Evolutionary conservation across 1,140 invertebrate genomes (phyloP).

Genomic region (Ceratina calcarata): DNA sequence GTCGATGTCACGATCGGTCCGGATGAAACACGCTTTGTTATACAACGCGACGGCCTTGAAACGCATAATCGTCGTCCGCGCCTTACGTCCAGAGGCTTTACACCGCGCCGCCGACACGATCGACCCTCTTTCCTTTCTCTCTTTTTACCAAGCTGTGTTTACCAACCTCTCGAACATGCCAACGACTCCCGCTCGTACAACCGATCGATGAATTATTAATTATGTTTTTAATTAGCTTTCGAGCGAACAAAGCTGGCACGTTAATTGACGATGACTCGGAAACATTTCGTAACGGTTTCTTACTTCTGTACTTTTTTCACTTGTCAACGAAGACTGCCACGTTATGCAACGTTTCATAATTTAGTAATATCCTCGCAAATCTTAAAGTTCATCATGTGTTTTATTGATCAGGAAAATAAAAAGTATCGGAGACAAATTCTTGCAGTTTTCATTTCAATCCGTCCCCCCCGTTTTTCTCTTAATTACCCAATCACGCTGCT

Average conservation of each 20-base stretch:
- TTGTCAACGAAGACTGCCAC: too few species aligned
- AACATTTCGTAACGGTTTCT: background rate
- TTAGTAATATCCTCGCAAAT: too few species aligned
- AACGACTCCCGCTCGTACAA: background rate
- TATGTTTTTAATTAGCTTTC: background rate
- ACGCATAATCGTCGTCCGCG: constrained; percentile 57
- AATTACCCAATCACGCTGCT: background rate
- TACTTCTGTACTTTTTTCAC: too few species aligned
- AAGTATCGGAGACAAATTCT: background rate
- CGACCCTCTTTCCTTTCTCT: constrained; percentile 20
- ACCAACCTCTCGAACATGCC: constrained; percentile 15
- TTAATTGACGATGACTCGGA: background rate
- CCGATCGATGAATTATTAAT: constrained; percentile 7
- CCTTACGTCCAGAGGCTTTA: constrained; percentile 17
- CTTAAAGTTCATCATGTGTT: too few species aligned
- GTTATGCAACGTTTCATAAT: too few species aligned
- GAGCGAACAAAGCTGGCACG: background rate
- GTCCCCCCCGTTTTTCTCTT: background rate
- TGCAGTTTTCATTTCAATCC: background rate
- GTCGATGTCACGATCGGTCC: constrained; percentile 56
- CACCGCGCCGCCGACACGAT: constrained; percentile 1
- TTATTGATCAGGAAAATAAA: background rate
- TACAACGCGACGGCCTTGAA: constrained; percentile 58
- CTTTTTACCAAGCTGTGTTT: constrained; percentile 40
- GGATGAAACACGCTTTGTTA: constrained; percentile 58